Evolutionary conservation across 2,797 vertebrate genomes (phyloP).

Genomic region (Euthynnus affinis): DNA sequence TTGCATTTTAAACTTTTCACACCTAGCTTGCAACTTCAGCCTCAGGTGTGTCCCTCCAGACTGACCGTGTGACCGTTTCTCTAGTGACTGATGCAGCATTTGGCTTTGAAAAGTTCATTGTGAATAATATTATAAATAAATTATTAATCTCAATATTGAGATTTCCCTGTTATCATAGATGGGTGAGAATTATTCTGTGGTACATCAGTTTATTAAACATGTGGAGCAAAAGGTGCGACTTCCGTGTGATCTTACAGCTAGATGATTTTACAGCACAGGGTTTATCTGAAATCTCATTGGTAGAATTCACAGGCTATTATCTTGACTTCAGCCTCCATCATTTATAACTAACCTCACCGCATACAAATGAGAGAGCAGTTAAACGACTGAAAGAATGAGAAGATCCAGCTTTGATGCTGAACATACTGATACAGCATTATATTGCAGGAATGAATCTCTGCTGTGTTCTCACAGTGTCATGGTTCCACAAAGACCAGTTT

Average conservation of each 20-base stretch:
- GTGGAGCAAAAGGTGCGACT: not conserved
- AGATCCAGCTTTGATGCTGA: constrained; percentile 21
- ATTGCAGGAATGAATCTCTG: not conserved
- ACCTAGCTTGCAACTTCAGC: not conserved
- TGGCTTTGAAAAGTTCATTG: not conserved
- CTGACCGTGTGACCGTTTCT: not conserved
- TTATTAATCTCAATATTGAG: not conserved
- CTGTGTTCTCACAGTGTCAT: not conserved
- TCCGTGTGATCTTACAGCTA: not conserved
- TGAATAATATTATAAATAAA: not conserved
- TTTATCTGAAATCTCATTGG: not conserved
- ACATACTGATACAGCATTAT: constrained; percentile 3
- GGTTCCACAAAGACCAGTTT: constrained; percentile 4
- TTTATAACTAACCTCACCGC: constrained; percentile 11
- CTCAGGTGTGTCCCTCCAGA: not conserved
- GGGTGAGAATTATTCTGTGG: not conserved
- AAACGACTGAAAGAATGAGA: constrained; percentile 24
- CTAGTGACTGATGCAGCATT: not conserved
- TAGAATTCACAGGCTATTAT: constrained; percentile 23
- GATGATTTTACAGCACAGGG: not conserved
- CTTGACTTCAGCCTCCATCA: constrained; percentile 26
- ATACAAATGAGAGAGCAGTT: constrained; percentile 40
- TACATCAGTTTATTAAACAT: not conserved
- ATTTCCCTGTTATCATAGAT: not conserved
- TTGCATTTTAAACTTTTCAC: constrained; percentile 1